Evolutionary conservation across 1,140 invertebrate species (phyloP), one percentile per base, ranked within the genome.

Genomic region (Eciton burchellii): DNA sequence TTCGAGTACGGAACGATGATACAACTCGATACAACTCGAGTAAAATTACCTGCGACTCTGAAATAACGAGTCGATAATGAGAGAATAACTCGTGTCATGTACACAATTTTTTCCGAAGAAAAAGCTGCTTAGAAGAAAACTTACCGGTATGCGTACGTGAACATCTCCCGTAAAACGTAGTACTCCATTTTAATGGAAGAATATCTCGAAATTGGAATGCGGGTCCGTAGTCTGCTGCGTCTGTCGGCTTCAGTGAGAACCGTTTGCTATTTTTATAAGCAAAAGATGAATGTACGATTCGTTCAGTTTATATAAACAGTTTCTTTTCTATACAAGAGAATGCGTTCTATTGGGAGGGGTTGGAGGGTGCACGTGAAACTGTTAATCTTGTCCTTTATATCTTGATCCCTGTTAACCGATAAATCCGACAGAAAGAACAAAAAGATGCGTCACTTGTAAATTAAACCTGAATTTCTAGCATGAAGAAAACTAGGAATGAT

Each of bases 211-310:
- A 49, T 84, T 83, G 62, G 45, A 83, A 63, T 62, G 72, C 77
- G 82, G 82, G 81, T 90, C 90, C 79, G 83, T 86, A 91, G 84
- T 86, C 73, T 84, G 88, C 89, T 89, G 85, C 70, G 74, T 88
- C 87, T 89, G 82, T 82, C 87, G 74, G 74, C 52, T 83, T 84
- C 83, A 83, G 82, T 65, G 82, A 88, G 89, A 87, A 90, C 89
- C 91, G 88, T 93, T 93, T 93, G 91, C 88, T 93, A 93, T 93
- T 93, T 93, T 93, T 93, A 91, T 93, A 93, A 91, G 85, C 87
- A 76, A 87, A 72, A 91, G 62, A 71, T 91, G 89, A 91, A 90
- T 92, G 90, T 91, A 90, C 88, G 87, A 89, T 91, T 91, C 88
- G 82, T 90, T 91, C 70, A 68, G 88, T 43, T 89, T 88, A 82